Evolutionary conservation across 2,888 invertebrate genomes (phyloP).

Genomic region (Pristionchus arcanus): DNA sequence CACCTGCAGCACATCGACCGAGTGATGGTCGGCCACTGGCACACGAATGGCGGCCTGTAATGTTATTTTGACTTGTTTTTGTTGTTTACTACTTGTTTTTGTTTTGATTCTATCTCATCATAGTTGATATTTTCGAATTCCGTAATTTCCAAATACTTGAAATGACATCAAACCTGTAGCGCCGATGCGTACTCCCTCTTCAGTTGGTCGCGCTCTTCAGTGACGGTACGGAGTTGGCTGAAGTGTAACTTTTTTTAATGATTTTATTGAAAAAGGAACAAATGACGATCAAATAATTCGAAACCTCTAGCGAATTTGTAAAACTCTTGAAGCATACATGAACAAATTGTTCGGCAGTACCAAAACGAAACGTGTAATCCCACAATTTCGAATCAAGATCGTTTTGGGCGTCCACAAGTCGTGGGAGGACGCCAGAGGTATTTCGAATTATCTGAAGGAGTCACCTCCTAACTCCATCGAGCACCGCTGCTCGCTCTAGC

Average conservation of each 20-base stretch:
- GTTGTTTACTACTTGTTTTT: neutral
- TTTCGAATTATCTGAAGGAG: too few relatives aligned
- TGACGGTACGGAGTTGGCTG: slow-evolving; percentile 34
- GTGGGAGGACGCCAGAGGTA: too few relatives aligned
- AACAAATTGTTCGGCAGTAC: too few relatives aligned
- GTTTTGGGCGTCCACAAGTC: too few relatives aligned
- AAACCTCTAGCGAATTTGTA: neutral
- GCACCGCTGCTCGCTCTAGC: too few relatives aligned
- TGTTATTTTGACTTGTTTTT: neutral
- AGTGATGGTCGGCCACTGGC: slow-evolving; percentile 80
- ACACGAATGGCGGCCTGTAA: slow-evolving; percentile 82
- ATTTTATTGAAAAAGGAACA: slow-evolving; percentile 45
- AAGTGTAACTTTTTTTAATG: neutral
- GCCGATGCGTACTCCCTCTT: slow-evolving; percentile 73
- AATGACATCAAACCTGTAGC: slow-evolving; percentile 54
- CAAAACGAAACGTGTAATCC: too few relatives aligned
- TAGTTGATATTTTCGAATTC: too few relatives aligned
- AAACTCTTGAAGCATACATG: neutral
- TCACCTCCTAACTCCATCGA: too few relatives aligned
- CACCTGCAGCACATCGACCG: slow-evolving; percentile 81
- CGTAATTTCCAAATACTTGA: neutral
- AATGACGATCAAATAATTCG: too few relatives aligned
- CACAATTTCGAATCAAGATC: too few relatives aligned
- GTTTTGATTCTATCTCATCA: too few relatives aligned
- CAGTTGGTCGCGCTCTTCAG: slow-evolving; percentile 59